Conservation (phyloP, 2,888 invertebrate species). For the Hartigia nigra region DNA sequence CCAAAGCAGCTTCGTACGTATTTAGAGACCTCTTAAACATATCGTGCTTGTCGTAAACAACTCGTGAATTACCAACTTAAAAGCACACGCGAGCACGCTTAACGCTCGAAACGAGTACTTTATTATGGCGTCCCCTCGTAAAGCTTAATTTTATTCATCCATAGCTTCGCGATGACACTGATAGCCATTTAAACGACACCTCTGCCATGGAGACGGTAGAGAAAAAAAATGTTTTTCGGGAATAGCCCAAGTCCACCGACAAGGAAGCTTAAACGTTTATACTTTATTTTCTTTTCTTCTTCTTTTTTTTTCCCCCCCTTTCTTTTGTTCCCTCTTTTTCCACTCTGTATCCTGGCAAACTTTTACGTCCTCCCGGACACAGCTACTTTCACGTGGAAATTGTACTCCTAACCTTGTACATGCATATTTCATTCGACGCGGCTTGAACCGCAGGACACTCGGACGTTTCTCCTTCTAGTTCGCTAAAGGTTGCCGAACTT, state of each 20-base stretch:
- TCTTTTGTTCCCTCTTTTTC: not conserved
- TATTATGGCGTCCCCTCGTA: not conserved
- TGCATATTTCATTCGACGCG: conserved; percentile 56
- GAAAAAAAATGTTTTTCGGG: not conserved
- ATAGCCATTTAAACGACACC: not conserved
- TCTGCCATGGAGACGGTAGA: not conserved
- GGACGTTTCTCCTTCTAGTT: conserved; percentile 37
- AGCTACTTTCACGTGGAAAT: conserved; percentile 54
- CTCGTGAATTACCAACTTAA: not conserved
- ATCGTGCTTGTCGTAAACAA: not conserved
- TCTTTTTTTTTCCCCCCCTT: no score
- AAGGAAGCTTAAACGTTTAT: not conserved
- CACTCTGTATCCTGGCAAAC: not conserved
- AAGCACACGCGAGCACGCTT: not conserved
- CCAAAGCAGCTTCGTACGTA: not conserved
- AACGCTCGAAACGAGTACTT: not conserved
- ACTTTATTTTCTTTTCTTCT: not conserved
- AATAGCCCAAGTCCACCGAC: not conserved
- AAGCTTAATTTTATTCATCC: not conserved
- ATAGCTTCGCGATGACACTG: not conserved
- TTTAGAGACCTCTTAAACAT: not conserved
- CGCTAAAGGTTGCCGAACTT: conserved; percentile 43
- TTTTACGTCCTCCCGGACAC: conserved; percentile 32
- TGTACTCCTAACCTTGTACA: conserved; percentile 55
- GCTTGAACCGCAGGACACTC: conserved; percentile 46